A percentile compares a stretch with the other conserved stretches of the same genome.
These are phyloP conservation scores for Dione juno DNA, from an alignment of 2,888 invertebrate genomes.

Conservation along the genomic window DNA sequence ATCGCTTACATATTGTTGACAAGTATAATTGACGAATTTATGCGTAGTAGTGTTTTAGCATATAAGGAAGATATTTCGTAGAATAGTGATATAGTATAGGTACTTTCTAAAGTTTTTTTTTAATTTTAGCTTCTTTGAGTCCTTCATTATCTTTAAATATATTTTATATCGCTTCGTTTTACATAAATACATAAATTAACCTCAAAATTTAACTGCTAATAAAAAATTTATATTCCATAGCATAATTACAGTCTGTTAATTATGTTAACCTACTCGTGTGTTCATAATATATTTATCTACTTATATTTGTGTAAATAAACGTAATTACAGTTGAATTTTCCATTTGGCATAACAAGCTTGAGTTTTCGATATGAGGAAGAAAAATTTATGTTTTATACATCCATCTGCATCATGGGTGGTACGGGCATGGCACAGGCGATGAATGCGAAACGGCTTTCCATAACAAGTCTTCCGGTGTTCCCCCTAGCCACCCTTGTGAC, in stretches of 20 bases:
- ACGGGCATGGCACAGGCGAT: conserved; percentile 58
- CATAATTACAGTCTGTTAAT: too few relatives aligned
- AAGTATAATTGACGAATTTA: background rate
- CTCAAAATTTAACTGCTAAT: too few relatives aligned
- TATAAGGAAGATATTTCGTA: too few relatives aligned
- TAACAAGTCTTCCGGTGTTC: conserved; percentile 69
- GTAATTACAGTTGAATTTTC: conserved; percentile 2
- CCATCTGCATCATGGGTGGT: conserved; percentile 66
- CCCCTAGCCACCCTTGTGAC: conserved; percentile 58
- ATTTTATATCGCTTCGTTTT: too few relatives aligned
- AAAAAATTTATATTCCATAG: too few relatives aligned
- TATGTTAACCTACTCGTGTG: too few relatives aligned
- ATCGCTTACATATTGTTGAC: conserved; percentile 7
- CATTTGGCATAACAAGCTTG: conserved; percentile 17
- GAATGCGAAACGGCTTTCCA: conserved; percentile 66
- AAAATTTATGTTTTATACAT: conserved; percentile 38
- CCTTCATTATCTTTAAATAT: too few relatives aligned
- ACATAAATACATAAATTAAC: too few relatives aligned
- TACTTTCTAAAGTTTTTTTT: too few relatives aligned
- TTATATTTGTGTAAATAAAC: background rate
- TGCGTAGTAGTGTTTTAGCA: background rate
- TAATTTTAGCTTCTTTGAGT: too few relatives aligned
- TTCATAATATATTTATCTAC: background rate
- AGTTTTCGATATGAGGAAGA: conserved; percentile 23
- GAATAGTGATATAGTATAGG: too few relatives aligned